Evolutionary conservation across 2,113 vertebrate species (phyloP).

Genomic region (Callocephalon fimbriatum): DNA sequence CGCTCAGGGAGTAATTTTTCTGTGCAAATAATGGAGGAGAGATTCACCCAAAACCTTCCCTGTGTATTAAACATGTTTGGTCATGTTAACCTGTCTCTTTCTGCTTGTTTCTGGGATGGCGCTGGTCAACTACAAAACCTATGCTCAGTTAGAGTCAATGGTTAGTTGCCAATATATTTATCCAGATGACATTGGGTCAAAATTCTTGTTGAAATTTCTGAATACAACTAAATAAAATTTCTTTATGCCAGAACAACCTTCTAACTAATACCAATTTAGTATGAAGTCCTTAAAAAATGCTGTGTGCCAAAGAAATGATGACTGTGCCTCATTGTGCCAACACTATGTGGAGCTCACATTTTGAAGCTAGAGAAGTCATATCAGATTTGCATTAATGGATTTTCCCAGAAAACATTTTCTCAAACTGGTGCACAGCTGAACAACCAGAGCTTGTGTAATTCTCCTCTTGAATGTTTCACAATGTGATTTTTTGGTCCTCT

Average conservation of each 20-base stretch:
- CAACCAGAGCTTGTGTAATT: neutral
- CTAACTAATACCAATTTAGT: neutral
- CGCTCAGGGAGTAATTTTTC: neutral
- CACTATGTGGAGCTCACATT: neutral
- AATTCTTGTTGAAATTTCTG: neutral
- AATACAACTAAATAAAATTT: neutral
- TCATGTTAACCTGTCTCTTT: neutral
- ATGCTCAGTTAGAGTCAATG: neutral
- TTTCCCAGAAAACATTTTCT: slow-evolving; percentile 30
- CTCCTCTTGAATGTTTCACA: neutral
- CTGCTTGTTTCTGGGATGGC: neutral
- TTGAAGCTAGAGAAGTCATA: neutral
- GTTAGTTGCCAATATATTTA: neutral
- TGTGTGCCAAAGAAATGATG: neutral
- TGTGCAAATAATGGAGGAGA: neutral
- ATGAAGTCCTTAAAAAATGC: neutral
- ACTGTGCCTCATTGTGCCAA: neutral
- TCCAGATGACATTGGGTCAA: neutral
- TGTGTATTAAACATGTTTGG: neutral
- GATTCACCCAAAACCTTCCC: neutral
- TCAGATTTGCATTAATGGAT: slow-evolving; percentile 18
- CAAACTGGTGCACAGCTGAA: neutral
- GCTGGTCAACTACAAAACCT: neutral
- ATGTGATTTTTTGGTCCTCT: neutral
- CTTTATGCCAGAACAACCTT: neutral